Percentiles rank a stretch among this genome's conserved stretches.
These are phyloP conservation scores for Allophyes oxyacanthae DNA, from an alignment of 2,888 invertebrate genomes.

Conservation along the genomic window DNA sequence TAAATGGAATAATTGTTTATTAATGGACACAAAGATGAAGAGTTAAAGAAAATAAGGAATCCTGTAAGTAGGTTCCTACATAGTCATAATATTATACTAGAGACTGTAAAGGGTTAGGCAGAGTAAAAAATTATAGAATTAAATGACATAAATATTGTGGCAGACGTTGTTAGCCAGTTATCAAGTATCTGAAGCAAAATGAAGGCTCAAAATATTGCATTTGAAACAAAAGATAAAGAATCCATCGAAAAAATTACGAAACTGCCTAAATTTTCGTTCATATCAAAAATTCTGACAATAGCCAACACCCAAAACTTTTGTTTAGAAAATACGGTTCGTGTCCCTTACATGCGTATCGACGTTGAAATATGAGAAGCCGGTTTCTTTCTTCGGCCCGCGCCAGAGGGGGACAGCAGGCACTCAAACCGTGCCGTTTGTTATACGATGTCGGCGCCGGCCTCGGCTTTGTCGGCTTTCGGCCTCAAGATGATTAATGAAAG, in stretches of 20 bases:
- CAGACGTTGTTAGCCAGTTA: too few species aligned
- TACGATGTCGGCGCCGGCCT: slow-evolving; percentile 72
- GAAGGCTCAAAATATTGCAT: too few species aligned
- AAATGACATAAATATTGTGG: too few species aligned
- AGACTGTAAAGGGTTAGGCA: too few species aligned
- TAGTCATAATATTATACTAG: too few species aligned
- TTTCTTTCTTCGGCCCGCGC: slow-evolving; percentile 56
- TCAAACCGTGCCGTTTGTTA: slow-evolving; percentile 74
- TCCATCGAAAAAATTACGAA: background rate
- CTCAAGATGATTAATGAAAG: slow-evolving; percentile 77
- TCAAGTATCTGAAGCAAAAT: too few species aligned
- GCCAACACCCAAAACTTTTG: slow-evolving; percentile 59
- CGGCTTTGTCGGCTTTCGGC: slow-evolving; percentile 70
- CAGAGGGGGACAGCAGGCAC: slow-evolving; percentile 61
- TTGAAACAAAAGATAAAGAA: background rate
- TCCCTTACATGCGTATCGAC: slow-evolving; percentile 74
- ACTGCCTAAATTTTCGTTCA: slow-evolving; percentile 4
- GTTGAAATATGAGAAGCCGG: slow-evolving; percentile 71
- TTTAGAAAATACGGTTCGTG: slow-evolving; percentile 74
- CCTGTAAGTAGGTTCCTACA: too few species aligned
- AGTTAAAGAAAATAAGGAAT: background rate
- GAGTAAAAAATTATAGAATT: too few species aligned
- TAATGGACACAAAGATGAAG: background rate
- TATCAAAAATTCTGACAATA: slow-evolving; percentile 41
- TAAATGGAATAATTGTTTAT: background rate